A percentile compares a stretch with the other conserved stretches of the same genome.
These are phyloP conservation scores for Anthopleura xanthogrammica DNA, from an alignment of 92 coral and sea anemone genomes.

Conservation along the genomic window DNA sequence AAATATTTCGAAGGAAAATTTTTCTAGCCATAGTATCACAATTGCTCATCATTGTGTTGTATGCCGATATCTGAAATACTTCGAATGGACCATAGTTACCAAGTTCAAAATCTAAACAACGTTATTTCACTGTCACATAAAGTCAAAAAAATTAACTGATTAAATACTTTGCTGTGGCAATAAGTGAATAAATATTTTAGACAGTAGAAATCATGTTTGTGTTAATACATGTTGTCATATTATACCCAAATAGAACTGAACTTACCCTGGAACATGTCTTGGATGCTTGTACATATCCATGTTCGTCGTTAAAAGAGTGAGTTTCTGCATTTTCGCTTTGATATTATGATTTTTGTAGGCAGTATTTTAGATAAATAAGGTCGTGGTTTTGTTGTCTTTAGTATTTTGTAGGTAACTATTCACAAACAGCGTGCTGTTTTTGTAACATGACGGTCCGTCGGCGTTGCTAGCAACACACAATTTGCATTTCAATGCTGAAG, in stretches of 20 bases:
- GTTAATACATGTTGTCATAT: constrained; percentile 17
- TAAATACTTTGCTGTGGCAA: background rate
- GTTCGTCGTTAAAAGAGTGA: constrained; percentile 81
- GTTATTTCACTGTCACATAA: background rate
- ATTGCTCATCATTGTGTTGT: too few species aligned
- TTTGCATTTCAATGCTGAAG: constrained; percentile 24
- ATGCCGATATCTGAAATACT: too few species aligned
- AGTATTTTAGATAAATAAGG: background rate
- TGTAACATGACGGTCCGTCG: background rate
- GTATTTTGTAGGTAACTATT: background rate
- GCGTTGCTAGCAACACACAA: constrained; percentile 59
- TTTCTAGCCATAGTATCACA: too few species aligned
- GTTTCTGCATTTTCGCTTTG: constrained; percentile 63
- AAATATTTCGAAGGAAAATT: too few species aligned
- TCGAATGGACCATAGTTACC: background rate
- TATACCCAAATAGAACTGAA: constrained; percentile 17
- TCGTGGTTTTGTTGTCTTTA: background rate
- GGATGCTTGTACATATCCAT: constrained; percentile 86
- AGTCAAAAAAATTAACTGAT: background rate
- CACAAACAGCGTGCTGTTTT: constrained; percentile 10
- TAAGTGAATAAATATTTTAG: constrained; percentile 1
- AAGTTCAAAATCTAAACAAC: background rate
- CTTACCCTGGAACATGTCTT: constrained; percentile 95
- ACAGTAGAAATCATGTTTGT: constrained; percentile 3
- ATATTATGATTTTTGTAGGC: background rate